Evolutionary conservation across 2,113 vertebrate genomes (phyloP).

Genomic region (Mastomys natalensis): DNA sequence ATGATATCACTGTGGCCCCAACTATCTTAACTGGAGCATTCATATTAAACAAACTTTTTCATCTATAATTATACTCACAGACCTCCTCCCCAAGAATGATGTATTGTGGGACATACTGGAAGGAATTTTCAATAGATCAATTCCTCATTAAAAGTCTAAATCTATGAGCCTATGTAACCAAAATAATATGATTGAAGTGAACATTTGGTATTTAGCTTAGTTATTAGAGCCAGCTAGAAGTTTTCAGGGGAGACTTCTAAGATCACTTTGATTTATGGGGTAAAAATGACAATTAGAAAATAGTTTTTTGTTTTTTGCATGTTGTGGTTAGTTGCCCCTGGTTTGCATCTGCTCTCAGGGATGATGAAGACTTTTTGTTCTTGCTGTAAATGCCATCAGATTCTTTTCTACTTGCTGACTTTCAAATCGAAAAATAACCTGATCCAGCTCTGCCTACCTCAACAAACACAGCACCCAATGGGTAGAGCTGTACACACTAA

Average conservation of each 20-base stretch:
- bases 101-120: conserved; percentile 36
- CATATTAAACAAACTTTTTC: conserved; percentile 69
- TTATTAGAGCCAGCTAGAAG: conserved; percentile 43
- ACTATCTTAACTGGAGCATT: conserved; percentile 18
- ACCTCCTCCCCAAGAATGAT: conserved; percentile 53
- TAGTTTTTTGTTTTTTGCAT: not conserved
- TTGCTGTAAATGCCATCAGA: conserved; percentile 5
- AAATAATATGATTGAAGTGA: conserved; percentile 59
- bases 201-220: conserved; percentile 41
- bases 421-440: not conserved
- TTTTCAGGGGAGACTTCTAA: not conserved
- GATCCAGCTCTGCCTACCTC: not conserved
- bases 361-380: not conserved
- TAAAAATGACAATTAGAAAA: conserved; percentile 53
- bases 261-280: conserved; percentile 29
- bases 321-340: conserved; percentile 15
- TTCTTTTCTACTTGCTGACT: conserved; percentile 13
- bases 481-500: not conserved
- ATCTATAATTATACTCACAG: conserved; percentile 38
- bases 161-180: conserved; percentile 28
- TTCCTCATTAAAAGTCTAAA: conserved; percentile 63
- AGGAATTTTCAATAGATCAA: conserved; percentile 63
- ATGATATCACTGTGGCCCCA: not conserved
- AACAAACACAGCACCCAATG: not conserved
- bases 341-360: conserved; percentile 39